Evolutionary conservation across 2,113 vertebrate species (phyloP).

Genomic region (Psophia crepitans): DNA sequence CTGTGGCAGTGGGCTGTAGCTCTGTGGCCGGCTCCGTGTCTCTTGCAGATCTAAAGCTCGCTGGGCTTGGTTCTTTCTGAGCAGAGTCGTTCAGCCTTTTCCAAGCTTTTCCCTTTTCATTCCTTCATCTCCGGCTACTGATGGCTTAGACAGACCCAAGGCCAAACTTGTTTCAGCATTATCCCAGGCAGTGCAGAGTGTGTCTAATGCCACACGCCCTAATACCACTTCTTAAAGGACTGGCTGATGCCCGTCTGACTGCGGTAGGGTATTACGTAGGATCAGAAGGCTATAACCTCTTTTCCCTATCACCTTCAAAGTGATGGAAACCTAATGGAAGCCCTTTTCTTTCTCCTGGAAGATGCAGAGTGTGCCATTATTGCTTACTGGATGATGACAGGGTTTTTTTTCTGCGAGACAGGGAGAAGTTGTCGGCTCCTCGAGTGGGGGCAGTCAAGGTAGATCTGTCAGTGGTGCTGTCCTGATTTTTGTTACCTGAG

Average conservation of each 20-base stretch:
- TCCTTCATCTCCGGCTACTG: background rate
- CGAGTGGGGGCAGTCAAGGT: background rate
- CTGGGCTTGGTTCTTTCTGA: background rate
- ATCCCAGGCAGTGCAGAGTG: background rate
- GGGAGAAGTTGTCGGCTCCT: background rate
- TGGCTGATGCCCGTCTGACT: background rate
- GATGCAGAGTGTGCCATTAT: background rate
- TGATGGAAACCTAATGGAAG: background rate
- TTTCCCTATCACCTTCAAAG: background rate
- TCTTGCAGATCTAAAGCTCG: background rate
- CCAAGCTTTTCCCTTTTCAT: background rate
- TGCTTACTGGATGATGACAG: background rate
- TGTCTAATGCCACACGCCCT: background rate
- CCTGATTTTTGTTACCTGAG: background rate
- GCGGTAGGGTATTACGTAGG: background rate
- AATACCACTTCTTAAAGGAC: background rate
- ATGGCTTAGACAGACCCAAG: background rate
- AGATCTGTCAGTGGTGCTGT: background rate
- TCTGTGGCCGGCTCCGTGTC: background rate
- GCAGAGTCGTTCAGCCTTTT: background rate
- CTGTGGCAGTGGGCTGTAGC: background rate
- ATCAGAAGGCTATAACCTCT: background rate
- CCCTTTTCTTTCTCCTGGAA: background rate
- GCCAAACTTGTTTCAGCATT: background rate
- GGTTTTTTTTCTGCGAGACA: background rate